A percentile compares a stretch with the other conserved stretches of the same genome.
Conservation (phyloP, 2,113 vertebrate species). For the Cervus canadensis region DNA sequence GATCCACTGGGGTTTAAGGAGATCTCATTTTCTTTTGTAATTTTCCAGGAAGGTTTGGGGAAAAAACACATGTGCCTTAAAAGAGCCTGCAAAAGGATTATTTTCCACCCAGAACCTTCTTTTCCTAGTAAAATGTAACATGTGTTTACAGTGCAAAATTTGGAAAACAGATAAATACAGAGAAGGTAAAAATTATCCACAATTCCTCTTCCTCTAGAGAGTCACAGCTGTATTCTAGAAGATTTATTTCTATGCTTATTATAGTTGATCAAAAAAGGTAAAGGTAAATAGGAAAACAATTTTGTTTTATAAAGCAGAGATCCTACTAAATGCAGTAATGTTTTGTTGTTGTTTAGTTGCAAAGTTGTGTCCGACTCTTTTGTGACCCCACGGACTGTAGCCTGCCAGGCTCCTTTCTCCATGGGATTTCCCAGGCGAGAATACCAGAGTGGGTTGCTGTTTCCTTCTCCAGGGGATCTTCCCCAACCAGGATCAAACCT, state of each 20-base stretch:
- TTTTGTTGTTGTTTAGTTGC: not conserved
- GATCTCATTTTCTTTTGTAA: not conserved
- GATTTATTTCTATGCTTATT: not conserved
- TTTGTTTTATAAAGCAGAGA: not conserved
- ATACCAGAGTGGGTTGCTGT: not conserved
- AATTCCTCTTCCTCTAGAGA: not conserved
- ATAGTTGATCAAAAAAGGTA: not conserved
- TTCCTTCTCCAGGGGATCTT: not conserved
- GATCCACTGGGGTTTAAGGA: not conserved
- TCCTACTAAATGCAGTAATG: fast-evolving
- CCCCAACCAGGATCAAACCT: not conserved
- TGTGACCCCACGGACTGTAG: not conserved
- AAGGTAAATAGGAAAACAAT: too few relatives aligned
- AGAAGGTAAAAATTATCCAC: not conserved
- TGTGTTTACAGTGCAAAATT: not conserved
- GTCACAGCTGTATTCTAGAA: not conserved
- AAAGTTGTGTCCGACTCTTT: not conserved
- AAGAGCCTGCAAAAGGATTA: not conserved
- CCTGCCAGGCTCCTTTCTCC: not conserved
- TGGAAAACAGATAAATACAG: not conserved
- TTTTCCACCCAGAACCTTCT: not conserved
- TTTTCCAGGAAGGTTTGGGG: slow-evolving; percentile 42
- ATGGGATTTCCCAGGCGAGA: not conserved
- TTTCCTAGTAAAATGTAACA: not conserved
- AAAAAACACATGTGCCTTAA: not conserved